These are phyloP conservation scores for Suillia variegata DNA, from an alignment of 2,888 invertebrate genomes.

Conservation along the genomic window DNA sequence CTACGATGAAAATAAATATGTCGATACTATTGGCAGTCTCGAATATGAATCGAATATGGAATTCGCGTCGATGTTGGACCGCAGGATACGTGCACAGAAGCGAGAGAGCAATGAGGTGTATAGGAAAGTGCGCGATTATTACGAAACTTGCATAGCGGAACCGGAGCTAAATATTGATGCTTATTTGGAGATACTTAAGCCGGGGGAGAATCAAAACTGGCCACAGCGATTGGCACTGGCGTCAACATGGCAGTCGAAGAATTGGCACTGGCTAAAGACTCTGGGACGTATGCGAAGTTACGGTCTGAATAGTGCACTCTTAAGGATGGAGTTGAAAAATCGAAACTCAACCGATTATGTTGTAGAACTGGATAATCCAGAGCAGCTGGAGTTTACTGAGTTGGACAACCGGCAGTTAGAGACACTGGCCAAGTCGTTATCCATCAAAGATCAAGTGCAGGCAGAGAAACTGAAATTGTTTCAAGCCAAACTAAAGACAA, in stretches of 20 bases:
- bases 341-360: slow-evolving; percentile 30
- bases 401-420: slow-evolving; percentile 20
- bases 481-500: slow-evolving; percentile 11
- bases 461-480: slow-evolving; percentile 21
- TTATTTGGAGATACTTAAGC: slow-evolving; percentile 30
- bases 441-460: not conserved
- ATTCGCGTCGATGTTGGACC: slow-evolving; percentile 20
- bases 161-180: slow-evolving; percentile 21
- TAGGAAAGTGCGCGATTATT: slow-evolving; percentile 26
- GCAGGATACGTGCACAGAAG: slow-evolving; percentile 9
- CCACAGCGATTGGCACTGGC: slow-evolving; percentile 4
- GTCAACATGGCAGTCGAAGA: not conserved
- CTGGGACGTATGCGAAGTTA: slow-evolving; percentile 31
- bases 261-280: slow-evolving; percentile 28
- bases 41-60: slow-evolving; percentile 25
- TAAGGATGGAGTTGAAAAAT: slow-evolving; percentile 27
- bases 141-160: slow-evolving; percentile 27
- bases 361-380: slow-evolving; percentile 23
- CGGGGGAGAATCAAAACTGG: slow-evolving; percentile 26
- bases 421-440: slow-evolving; percentile 11
- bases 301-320: slow-evolving; percentile 29
- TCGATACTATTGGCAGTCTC: slow-evolving; percentile 29
- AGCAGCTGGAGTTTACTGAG: slow-evolving; percentile 13
- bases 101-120: slow-evolving; percentile 23
- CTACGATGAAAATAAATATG: slow-evolving; percentile 15